A percentile compares a stretch with the other conserved stretches of the same genome.
phyloP scores from a whole-genome alignment of 2,888 invertebrate genomes.

The Atethmia centrago region DNA sequence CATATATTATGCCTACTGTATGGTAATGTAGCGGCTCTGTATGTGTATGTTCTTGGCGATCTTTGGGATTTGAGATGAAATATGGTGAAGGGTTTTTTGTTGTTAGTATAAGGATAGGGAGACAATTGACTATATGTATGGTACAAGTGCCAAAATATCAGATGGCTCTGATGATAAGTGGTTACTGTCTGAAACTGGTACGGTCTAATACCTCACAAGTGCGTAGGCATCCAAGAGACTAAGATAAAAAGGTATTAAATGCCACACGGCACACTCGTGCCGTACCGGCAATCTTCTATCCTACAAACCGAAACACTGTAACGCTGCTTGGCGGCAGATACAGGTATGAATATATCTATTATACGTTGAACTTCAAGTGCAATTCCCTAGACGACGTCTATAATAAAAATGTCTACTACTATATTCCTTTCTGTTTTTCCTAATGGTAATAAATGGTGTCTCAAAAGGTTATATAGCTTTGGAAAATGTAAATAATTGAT shows the following conservation, averaged over 20 bases:
- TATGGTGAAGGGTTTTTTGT: constrained; percentile 20
- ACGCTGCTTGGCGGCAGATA: background rate
- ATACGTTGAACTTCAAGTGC: background rate
- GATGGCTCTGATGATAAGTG: background rate
- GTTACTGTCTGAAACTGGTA: no score
- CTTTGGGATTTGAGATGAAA: constrained; percentile 16
- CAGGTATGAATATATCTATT: background rate
- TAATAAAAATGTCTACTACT: background rate
- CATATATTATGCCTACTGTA: constrained; percentile 50
- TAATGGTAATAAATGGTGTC: no score
- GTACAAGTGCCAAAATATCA: background rate
- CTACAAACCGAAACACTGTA: no score
- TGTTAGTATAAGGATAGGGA: background rate
- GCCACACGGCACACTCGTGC: no score
- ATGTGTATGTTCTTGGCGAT: constrained; percentile 36
- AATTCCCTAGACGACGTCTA: background rate
- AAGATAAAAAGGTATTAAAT: background rate
- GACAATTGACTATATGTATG: background rate
- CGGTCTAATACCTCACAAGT: background rate
- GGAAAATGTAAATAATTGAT: background rate
- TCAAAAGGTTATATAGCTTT: no score
- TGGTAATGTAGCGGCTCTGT: constrained; percentile 33
- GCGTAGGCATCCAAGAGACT: background rate
- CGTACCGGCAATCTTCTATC: no score
- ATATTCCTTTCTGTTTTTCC: no score